Evolutionary conservation across 2,888 invertebrate species (phyloP).

Genomic region (Habrosyne pyritoides): DNA sequence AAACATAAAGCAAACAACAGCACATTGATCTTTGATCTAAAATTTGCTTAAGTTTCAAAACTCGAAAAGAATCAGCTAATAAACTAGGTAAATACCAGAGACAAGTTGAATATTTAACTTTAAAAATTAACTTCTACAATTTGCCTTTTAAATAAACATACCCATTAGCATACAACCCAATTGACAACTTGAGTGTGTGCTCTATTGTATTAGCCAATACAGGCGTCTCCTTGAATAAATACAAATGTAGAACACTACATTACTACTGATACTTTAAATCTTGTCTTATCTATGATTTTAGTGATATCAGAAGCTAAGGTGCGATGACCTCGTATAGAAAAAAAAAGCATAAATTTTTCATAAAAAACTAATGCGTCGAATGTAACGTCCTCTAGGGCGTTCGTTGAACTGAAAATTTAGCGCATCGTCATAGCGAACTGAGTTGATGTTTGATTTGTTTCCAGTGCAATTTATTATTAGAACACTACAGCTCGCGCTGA

Average conservation of each 20-base stretch:
- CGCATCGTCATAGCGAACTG: conserved; percentile 27
- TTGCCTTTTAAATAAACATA: conserved; percentile 1
- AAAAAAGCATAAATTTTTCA: not conserved
- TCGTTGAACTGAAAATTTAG: conserved; percentile 32
- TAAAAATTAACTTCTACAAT: not conserved
- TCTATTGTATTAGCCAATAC: not conserved
- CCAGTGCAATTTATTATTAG: conserved; percentile 34
- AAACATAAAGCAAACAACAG: not conserved
- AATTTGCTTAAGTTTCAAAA: not conserved
- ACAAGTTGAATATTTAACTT: not conserved
- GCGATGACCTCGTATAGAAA: not conserved
- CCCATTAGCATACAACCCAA: not conserved
- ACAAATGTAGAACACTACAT: not conserved
- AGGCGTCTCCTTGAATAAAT: not conserved
- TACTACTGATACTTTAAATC: not conserved
- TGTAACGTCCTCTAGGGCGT: conserved; percentile 26
- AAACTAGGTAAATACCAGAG: not conserved
- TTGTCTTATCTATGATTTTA: not conserved
- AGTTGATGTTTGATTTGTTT: conserved; percentile 29
- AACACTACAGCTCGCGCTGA: conserved; percentile 13
- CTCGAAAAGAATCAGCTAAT: not conserved
- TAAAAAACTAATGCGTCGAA: not conserved
- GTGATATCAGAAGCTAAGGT: not conserved
- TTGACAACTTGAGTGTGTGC: not conserved
- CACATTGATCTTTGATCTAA: not conserved